phyloP scores from a whole-genome alignment of 2,888 invertebrate species.

The Thelaira solivaga region DNA sequence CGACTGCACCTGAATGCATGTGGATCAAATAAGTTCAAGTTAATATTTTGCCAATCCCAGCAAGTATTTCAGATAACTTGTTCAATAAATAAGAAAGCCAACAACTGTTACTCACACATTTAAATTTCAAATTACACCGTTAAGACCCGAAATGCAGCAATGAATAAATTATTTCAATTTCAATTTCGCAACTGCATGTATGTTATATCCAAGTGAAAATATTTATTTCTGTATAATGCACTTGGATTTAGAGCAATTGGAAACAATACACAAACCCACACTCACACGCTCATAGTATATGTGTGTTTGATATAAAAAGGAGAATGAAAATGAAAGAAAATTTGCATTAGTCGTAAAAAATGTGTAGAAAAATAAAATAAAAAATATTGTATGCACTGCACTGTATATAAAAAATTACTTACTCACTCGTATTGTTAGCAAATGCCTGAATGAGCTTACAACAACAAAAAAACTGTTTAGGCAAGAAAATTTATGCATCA shows the following conservation, averaged over 20 bases:
- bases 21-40: too few relatives aligned
- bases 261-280: conserved; percentile 11
- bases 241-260: conserved; percentile 29
- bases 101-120: neutral
- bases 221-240: conserved; percentile 32
- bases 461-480: conserved; percentile 32
- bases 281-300: neutral
- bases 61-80: neutral
- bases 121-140: conserved; percentile 9
- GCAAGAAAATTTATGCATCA: conserved; percentile 55
- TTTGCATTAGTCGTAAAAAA: conserved; percentile 43
- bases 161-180: conserved; percentile 57
- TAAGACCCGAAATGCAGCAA: conserved; percentile 42
- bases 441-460: conserved; percentile 51
- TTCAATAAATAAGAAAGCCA: neutral
- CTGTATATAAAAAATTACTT: conserved; percentile 21
- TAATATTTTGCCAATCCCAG: too few relatives aligned
- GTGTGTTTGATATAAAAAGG: conserved; percentile 2
- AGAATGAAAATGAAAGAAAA: conserved; percentile 24
- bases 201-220: conserved; percentile 2
- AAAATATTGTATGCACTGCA: too few relatives aligned
- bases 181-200: conserved; percentile 23
- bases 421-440: conserved; percentile 51
- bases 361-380: conserved; percentile 3
- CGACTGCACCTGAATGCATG: too few relatives aligned